Percentiles rank a stretch among this genome's conserved stretches.
phyloP scores from a whole-genome alignment of 1,140 invertebrate genomes.

The Drosophila ercepeae region DNA sequence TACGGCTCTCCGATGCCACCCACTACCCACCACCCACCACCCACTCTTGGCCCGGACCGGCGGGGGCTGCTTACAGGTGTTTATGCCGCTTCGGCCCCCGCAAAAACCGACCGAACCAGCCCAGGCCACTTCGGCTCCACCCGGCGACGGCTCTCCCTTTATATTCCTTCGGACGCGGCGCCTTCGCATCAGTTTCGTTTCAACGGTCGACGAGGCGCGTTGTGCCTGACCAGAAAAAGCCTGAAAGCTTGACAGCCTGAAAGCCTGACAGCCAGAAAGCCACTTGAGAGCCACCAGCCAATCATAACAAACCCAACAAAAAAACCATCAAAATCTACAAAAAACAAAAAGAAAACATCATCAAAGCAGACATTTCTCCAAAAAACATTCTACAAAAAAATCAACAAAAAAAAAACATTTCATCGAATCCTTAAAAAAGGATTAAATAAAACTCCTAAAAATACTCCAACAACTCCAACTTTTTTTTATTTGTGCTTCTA shows the following conservation, averaged over 20 bases:
- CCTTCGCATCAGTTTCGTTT: constrained; percentile 68
- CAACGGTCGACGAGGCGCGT: constrained; percentile 61
- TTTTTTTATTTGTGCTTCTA: constrained; percentile 42
- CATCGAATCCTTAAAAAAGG: background rate
- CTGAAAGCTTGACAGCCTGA: too few relatives aligned
- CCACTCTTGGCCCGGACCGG: constrained; percentile 39
- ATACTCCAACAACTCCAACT: too few relatives aligned
- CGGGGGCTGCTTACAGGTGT: constrained; percentile 69
- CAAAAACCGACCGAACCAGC: constrained; percentile 9
- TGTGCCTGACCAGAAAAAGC: constrained; percentile 32
- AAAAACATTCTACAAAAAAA: too few relatives aligned
- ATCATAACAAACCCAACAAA: constrained; percentile 8
- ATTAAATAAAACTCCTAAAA: too few relatives aligned
- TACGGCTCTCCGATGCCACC: constrained; percentile 25
- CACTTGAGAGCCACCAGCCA: too few relatives aligned
- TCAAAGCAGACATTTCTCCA: constrained; percentile 25
- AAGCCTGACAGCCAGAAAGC: too few relatives aligned
- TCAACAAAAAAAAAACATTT: background rate
- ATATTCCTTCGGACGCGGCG: constrained; percentile 59
- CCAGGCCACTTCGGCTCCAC: too few relatives aligned
- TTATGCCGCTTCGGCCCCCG: constrained; percentile 37
- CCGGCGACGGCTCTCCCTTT: constrained; percentile 33
- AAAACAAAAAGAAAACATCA: constrained; percentile 10
- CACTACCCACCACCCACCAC: constrained; percentile 6
- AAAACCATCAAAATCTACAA: constrained; percentile 21